These are phyloP conservation scores for Campylomormyrus tamandua DNA, from an alignment of 2,113 vertebrate species.

Conservation along the genomic window DNA sequence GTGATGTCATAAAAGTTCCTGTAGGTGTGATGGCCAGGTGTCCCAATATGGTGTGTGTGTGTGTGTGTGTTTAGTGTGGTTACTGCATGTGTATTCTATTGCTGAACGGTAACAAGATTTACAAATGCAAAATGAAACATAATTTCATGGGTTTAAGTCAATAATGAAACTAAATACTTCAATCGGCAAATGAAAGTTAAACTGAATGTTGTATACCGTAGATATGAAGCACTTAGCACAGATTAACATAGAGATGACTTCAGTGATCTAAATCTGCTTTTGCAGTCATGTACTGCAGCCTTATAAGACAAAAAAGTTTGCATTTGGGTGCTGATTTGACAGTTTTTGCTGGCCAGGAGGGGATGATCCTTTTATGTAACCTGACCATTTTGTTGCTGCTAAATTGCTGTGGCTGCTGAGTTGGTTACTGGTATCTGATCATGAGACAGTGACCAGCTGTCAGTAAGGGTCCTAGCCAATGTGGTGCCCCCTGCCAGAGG, in stretches of 20 bases:
- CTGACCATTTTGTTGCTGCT: background rate
- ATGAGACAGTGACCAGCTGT: background rate
- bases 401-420: background rate
- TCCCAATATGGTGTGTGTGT: background rate
- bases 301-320: background rate
- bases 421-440: background rate
- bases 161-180: background rate
- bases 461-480: background rate
- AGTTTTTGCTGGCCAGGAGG: background rate
- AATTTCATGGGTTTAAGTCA: background rate
- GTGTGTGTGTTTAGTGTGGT: background rate
- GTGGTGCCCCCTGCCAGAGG: background rate
- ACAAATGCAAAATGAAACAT: background rate
- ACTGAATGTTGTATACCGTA: background rate
- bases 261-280: background rate
- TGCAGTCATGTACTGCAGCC: too few relatives aligned
- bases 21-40: background rate
- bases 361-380: constrained; percentile 7
- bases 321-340: background rate
- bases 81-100: background rate
- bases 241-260: background rate
- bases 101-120: background rate
- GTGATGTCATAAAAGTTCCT: background rate
- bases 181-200: background rate
- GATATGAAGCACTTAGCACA: background rate